Evolutionary conservation across 2,113 vertebrate species (phyloP).

Genomic region (Megalops atlanticus): DNA sequence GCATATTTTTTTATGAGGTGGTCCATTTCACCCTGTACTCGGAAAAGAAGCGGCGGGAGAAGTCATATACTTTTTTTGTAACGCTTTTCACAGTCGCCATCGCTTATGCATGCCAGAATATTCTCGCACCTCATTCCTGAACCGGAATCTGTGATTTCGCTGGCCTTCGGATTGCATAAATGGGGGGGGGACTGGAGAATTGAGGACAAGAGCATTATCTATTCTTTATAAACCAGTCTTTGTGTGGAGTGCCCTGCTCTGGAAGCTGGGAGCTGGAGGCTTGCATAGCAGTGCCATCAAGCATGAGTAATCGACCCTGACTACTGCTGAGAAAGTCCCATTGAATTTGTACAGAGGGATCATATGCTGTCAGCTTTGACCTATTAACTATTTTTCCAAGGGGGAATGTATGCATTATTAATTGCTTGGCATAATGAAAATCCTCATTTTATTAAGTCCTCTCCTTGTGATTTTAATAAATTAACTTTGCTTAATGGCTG

Average conservation of each 20-base stretch:
- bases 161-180: background rate
- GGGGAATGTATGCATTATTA: slow-evolving; percentile 36
- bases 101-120: slow-evolving; percentile 29
- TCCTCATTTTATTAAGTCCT: slow-evolving; percentile 14
- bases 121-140: slow-evolving; percentile 27
- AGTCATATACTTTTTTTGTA: background rate
- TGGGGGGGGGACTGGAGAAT: slow-evolving; percentile 23
- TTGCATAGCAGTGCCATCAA: slow-evolving; percentile 39
- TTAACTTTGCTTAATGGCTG: slow-evolving; percentile 61
- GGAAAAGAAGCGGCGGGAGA: background rate
- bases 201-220: slow-evolving; percentile 52
- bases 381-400: slow-evolving; percentile 20
- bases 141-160: background rate
- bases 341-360: slow-evolving; percentile 19
- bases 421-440: slow-evolving; percentile 36
- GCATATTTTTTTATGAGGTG: background rate
- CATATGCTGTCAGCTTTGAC: slow-evolving; percentile 15
- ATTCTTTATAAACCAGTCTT: slow-evolving; percentile 55
- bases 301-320: slow-evolving; percentile 52
- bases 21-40: background rate
- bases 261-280: slow-evolving; percentile 38
- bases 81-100: background rate
- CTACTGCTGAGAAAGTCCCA: slow-evolving; percentile 38
- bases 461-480: slow-evolving; percentile 41
- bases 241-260: slow-evolving; percentile 44